A percentile compares a stretch with the other conserved stretches of the same genome.
Evolutionary conservation across 2,113 vertebrate species (phyloP).

Genomic region (Neofelis nebulosa): DNA sequence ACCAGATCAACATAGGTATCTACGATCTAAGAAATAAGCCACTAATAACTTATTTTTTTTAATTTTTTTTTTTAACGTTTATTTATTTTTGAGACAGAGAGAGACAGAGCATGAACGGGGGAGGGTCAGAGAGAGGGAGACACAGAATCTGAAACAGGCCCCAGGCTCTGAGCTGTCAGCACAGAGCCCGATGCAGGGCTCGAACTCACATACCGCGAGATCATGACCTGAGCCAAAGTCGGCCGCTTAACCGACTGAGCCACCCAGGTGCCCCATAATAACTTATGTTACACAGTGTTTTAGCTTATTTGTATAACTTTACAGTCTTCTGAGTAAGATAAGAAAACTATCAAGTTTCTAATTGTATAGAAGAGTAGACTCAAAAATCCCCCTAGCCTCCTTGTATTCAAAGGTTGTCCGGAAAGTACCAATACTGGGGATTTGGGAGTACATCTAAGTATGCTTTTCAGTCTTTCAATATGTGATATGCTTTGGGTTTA

Average conservation of each 20-base stretch:
- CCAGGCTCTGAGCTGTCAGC: too few relatives aligned
- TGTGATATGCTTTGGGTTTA: background rate
- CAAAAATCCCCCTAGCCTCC: background rate
- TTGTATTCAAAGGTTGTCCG: background rate
- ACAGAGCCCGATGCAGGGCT: too few relatives aligned
- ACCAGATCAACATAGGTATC: background rate
- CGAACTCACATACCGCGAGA: too few relatives aligned
- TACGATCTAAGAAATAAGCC: background rate
- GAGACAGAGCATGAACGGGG: too few relatives aligned
- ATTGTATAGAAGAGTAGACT: conserved; percentile 31
- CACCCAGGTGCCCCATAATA: background rate
- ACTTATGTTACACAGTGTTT: background rate
- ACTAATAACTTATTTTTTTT: background rate
- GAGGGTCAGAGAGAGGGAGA: too few relatives aligned
- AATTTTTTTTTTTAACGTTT: too few relatives aligned
- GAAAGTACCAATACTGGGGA: background rate
- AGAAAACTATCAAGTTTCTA: conserved; percentile 28
- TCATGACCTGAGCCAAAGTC: too few relatives aligned
- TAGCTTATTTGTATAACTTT: conserved; percentile 9
- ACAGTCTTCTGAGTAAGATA: background rate
- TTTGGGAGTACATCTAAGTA: background rate
- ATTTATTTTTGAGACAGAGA: too few relatives aligned
- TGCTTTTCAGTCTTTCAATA: background rate
- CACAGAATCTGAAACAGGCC: too few relatives aligned
- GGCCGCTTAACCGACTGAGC: too few relatives aligned